Base-by-base conservation (phyloP, 2,888 invertebrate species). In the Scrobipalpa atriplicella region DNA sequence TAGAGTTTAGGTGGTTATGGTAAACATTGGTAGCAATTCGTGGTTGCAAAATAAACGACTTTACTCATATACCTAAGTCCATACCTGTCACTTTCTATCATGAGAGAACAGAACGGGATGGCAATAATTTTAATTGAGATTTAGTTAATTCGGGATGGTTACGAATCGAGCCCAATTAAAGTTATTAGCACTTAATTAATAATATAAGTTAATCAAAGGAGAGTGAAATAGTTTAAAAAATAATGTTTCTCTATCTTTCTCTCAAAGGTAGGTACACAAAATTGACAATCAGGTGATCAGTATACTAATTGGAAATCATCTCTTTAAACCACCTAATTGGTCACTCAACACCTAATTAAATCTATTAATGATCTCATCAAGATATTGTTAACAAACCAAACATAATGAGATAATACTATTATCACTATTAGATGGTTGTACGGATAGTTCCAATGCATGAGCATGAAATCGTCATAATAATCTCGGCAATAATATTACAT, bases 401-500 rank as follows among this genome's bases (percentile, higher is more conserved):
- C 18, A 51, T 16, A 51, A 54, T 54, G 7, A 54, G 10, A 19
- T 19, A 21, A 29, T n/a, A 13, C 10, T 58, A 58, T 36, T 58
- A 58, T 58, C 56, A 58, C 8, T 18, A 51, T 18, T 29, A 21
- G 54, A 21, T 21, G 11, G n/a, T 3, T 38, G n/a, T 9, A 16
- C 16, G 38, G 16, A 58, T 58, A 58, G n/a, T 16, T 38, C 38
- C 36, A 5, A 38, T 38, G 38, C 38, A 58, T 38, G 38, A 36
- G 38, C 58, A 29, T 58, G 29, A 38, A 58, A 58, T 58, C 0
- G 13, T 58, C 0, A 13, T 21, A 9, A n/a, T 39, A 39, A 62
- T 62, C 62, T 43, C 21, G 38, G 13, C 39, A 47, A 16, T n/a
- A 62, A 63, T 51, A 63, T 63, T 52, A 63, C 63, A 63, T 36